Conservation (phyloP, 2,888 invertebrate species). For the Yponomeuta cagnagella region DNA sequence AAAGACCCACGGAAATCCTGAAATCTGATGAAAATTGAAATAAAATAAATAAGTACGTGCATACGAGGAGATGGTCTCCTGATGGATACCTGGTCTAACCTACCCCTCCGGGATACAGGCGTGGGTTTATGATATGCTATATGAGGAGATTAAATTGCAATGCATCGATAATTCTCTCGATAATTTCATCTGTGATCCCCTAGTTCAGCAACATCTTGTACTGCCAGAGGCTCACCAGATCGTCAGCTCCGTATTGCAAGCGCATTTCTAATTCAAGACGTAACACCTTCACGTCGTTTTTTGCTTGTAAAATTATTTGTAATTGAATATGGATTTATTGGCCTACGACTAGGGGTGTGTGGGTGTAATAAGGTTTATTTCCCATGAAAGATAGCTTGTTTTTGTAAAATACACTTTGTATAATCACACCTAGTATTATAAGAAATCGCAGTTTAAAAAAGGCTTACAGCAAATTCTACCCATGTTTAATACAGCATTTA, state of each 20-base stretch:
- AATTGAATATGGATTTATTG: slow-evolving; percentile 15
- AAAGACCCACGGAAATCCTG: no score
- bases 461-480: not conserved
- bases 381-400: not conserved
- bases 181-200: not conserved
- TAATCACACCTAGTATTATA: not conserved
- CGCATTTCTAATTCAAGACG: slow-evolving; percentile 6
- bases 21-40: no score
- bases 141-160: no score
- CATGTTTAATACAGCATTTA: no score
- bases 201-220: not conserved
- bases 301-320: slow-evolving; percentile 10
- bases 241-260: not conserved
- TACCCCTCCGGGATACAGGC: no score
- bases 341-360: not conserved
- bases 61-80: no score
- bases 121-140: no score
- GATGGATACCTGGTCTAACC: no score
- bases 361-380: not conserved
- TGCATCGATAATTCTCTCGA: no score
- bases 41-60: no score
- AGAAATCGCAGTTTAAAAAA: not conserved
- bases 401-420: not conserved
- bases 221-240: not conserved
- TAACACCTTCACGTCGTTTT: slow-evolving; percentile 10